phyloP scores from a whole-genome alignment of 2,113 vertebrate genomes.

The Aix galericulata region DNA sequence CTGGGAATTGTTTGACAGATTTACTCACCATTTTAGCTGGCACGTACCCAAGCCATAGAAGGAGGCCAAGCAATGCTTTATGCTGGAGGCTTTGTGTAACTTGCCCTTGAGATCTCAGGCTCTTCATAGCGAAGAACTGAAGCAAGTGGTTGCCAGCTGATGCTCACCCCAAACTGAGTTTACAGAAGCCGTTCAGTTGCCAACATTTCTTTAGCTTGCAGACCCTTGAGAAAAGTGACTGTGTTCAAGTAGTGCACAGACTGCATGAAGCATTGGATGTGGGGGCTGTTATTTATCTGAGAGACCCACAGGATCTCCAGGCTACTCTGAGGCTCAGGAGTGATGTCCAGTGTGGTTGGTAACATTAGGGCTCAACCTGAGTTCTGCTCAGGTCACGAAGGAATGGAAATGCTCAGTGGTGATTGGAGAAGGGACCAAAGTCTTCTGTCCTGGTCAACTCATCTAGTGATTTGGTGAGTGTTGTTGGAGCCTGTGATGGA shows the following conservation, averaged over 20 bases:
- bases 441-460: neutral
- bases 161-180: neutral
- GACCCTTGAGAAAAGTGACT: neutral
- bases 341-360: neutral
- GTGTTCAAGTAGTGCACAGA: neutral
- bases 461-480: neutral
- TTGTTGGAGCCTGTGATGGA: neutral
- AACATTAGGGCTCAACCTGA: neutral
- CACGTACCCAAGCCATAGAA: neutral
- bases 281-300: neutral
- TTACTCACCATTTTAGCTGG: neutral
- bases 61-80: neutral
- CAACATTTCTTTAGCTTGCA: neutral
- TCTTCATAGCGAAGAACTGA: neutral
- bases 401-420: neutral
- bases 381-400: neutral
- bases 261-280: neutral
- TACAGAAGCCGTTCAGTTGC: neutral
- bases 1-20: neutral
- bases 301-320: neutral
- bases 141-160: neutral
- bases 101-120: neutral
- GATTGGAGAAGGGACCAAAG: neutral
- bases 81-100: neutral
- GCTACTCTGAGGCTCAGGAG: neutral